phyloP scores from a whole-genome alignment of 1,140 invertebrate species.

The Bombyx mandarina region DNA sequence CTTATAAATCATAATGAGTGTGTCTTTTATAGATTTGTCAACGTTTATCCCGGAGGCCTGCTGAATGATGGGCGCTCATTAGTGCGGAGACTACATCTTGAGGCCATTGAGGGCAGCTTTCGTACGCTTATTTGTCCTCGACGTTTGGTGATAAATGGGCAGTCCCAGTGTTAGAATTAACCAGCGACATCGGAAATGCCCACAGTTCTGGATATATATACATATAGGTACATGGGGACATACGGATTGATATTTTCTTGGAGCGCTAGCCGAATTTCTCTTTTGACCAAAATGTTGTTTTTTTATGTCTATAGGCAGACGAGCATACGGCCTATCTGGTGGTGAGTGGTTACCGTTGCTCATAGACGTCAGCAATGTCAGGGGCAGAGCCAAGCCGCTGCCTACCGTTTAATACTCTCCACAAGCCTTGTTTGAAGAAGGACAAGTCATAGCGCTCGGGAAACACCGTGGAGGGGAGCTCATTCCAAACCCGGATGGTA shows the following conservation, averaged over 20 bases:
- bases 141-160: slow-evolving; percentile 3
- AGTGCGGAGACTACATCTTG: slow-evolving; percentile 3
- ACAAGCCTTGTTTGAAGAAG: too few relatives aligned
- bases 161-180: slow-evolving; percentile 2
- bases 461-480: too few relatives aligned
- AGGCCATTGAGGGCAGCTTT: slow-evolving; percentile 1
- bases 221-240: background rate
- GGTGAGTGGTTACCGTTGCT: too few relatives aligned
- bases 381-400: too few relatives aligned
- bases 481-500: too few relatives aligned
- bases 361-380: too few relatives aligned
- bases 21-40: slow-evolving; percentile 5
- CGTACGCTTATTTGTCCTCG: slow-evolving; percentile 1
- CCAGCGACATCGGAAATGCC: slow-evolving; percentile 2
- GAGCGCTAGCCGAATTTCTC: too few relatives aligned
- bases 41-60: slow-evolving; percentile 1
- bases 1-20: background rate
- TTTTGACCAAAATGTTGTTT: too few relatives aligned
- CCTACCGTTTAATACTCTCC: too few relatives aligned
- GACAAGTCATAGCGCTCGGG: too few relatives aligned
- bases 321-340: too few relatives aligned
- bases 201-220: background rate
- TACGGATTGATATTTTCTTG: background rate
- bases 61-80: slow-evolving; percentile 4
- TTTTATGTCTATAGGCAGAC: too few relatives aligned